Evolutionary conservation across 2,797 vertebrate genomes (phyloP).

Genomic region (Sebastes baramenuke): DNA sequence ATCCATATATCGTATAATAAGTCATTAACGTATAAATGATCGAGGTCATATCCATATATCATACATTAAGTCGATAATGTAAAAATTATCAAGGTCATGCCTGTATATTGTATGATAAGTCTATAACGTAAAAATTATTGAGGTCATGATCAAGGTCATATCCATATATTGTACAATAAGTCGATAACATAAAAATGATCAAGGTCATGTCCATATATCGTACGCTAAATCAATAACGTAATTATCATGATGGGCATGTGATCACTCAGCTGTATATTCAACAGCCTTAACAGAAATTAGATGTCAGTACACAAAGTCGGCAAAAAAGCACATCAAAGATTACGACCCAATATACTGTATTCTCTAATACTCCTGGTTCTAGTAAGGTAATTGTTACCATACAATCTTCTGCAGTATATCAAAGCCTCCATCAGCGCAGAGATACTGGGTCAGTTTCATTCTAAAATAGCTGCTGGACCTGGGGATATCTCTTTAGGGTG

Average conservation of each 20-base stretch:
- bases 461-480: slow-evolving; percentile 42
- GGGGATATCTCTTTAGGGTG: slow-evolving; percentile 45
- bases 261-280: slow-evolving; percentile 26
- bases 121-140: fast-evolving
- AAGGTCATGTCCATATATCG: background rate
- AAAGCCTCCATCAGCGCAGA: slow-evolving; percentile 27
- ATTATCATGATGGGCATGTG: background rate
- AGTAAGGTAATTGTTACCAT: slow-evolving; percentile 22
- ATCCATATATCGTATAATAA: too few species aligned
- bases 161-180: background rate
- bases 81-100: too few species aligned
- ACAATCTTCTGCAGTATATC: slow-evolving; percentile 19
- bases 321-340: slow-evolving; percentile 3
- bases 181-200: background rate
- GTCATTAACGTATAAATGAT: too few species aligned
- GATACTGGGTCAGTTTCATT: slow-evolving; percentile 21
- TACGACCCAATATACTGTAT: slow-evolving; percentile 3
- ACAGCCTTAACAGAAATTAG: slow-evolving; percentile 1
- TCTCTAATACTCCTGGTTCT: slow-evolving; percentile 12
- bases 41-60: too few species aligned
- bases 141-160: too few species aligned
- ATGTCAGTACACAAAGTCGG: slow-evolving; percentile 1
- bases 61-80: fast-evolving
- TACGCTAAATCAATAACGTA: fast-evolving
- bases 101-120: too few species aligned